phyloP scores from a whole-genome alignment of 2,888 invertebrate genomes.

The Drosophila yooni region DNA sequence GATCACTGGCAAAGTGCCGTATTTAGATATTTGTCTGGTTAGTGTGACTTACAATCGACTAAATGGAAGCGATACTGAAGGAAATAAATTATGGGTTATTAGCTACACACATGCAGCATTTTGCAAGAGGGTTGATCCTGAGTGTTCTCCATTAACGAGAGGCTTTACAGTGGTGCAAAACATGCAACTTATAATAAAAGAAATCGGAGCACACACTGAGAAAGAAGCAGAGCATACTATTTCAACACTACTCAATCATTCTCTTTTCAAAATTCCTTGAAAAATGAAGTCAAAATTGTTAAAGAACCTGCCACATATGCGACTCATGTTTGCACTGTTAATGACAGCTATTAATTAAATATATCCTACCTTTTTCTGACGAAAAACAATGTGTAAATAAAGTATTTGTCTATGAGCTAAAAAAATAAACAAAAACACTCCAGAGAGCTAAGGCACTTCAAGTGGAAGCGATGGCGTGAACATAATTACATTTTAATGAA shows the following conservation, averaged over 20 bases:
- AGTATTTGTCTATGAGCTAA: background rate
- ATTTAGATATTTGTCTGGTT: slow-evolving; percentile 6
- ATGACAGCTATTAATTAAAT: background rate
- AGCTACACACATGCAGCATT: slow-evolving; percentile 38
- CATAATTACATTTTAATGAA: slow-evolving; percentile 2
- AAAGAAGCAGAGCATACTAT: background rate
- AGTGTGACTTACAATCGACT: slow-evolving; percentile 1
- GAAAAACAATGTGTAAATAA: background rate
- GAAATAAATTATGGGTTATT: slow-evolving; percentile 56
- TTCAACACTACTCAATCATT: background rate
- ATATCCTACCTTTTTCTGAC: background rate
- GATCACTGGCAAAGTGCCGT: slow-evolving; percentile 24
- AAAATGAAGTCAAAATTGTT: background rate
- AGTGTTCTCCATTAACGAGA: slow-evolving; percentile 28
- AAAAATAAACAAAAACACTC: background rate
- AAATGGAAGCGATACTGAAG: slow-evolving; percentile 20
- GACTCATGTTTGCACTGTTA: background rate
- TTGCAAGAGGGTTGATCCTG: background rate
- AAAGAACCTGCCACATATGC: background rate
- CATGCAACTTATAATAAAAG: too few species aligned
- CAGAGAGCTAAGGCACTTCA: background rate
- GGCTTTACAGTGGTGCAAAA: slow-evolving; percentile 35
- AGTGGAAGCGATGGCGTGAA: background rate
- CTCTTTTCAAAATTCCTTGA: background rate
- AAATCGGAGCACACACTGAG: background rate